phyloP scores from a whole-genome alignment of 1,140 invertebrate genomes.

The Solenopsis invicta region DNA sequence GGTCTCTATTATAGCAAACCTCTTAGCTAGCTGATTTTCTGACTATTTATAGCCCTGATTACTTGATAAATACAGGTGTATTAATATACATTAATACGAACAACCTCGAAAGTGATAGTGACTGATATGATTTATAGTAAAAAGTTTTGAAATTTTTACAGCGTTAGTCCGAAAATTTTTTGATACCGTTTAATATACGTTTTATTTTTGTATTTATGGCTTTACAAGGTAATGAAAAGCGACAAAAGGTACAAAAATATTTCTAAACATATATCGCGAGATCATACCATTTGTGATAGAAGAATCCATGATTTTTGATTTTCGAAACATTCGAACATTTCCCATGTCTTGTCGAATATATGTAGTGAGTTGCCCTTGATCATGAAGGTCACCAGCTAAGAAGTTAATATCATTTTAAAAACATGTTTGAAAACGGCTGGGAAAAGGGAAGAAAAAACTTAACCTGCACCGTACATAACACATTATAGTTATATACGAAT shows the following conservation, averaged over 20 bases:
- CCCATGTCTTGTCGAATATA: conserved; percentile 71
- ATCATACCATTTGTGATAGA: conserved; percentile 69
- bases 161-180: no score
- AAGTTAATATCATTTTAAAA: conserved; percentile 10
- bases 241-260: neutral
- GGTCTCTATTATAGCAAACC: no score
- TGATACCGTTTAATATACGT: no score
- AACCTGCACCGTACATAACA: no score
- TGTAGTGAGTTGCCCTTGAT: conserved; percentile 70
- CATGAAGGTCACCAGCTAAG: conserved; percentile 47
- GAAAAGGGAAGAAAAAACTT: neutral
- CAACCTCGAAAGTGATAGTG: no score
- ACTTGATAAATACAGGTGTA: no score
- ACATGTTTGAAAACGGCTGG: neutral
- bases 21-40: no score
- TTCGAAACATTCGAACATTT: conserved; percentile 66
- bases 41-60: no score
- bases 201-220: neutral
- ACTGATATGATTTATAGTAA: no score
- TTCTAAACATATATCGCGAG: neutral
- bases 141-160: no score
- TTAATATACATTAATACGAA: no score
- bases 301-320: conserved; percentile 75
- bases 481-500: no score
- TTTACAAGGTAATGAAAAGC: neutral